phyloP scores from a whole-genome alignment of 2,797 vertebrate species.

The Notolepis coatsorum region DNA sequence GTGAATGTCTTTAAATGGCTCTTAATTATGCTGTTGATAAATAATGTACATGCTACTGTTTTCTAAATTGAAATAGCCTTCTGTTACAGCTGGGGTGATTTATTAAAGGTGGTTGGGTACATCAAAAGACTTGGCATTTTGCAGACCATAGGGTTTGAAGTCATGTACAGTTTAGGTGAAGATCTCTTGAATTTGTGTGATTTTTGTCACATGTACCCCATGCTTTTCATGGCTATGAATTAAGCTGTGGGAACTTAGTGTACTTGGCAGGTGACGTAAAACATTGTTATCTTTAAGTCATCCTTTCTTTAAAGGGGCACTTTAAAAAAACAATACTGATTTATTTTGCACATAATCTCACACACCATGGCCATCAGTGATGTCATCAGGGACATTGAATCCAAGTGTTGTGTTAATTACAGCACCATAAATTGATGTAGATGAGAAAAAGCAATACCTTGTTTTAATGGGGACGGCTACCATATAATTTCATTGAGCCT shows the following conservation, averaged over 20 bases:
- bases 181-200: constrained; percentile 4
- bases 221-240: constrained; percentile 17
- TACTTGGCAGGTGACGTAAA: constrained; percentile 41
- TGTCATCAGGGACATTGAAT: too few relatives aligned
- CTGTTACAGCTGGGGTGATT: constrained; percentile 37
- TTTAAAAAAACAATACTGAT: too few relatives aligned
- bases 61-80: constrained; percentile 44
- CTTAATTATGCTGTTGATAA: constrained; percentile 30
- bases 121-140: constrained; percentile 40
- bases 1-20: constrained; percentile 44
- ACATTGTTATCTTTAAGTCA: constrained; percentile 22
- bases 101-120: constrained; percentile 36
- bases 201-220: neutral
- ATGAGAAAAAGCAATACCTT: too few relatives aligned
- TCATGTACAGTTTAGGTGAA: constrained; percentile 22
- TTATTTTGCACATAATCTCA: too few relatives aligned
- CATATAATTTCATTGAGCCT: too few relatives aligned
- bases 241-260: constrained; percentile 31
- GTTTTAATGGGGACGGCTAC: too few relatives aligned
- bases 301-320: too few relatives aligned
- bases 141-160: constrained; percentile 38
- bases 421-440: too few relatives aligned
- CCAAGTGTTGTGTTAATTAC: too few relatives aligned
- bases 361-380: too few relatives aligned
- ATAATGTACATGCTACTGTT: constrained; percentile 41